Percentiles rank a stretch among this genome's conserved stretches.
phyloP scores from a whole-genome alignment of 2,797 vertebrate genomes.

The Smutsia gigantea region DNA sequence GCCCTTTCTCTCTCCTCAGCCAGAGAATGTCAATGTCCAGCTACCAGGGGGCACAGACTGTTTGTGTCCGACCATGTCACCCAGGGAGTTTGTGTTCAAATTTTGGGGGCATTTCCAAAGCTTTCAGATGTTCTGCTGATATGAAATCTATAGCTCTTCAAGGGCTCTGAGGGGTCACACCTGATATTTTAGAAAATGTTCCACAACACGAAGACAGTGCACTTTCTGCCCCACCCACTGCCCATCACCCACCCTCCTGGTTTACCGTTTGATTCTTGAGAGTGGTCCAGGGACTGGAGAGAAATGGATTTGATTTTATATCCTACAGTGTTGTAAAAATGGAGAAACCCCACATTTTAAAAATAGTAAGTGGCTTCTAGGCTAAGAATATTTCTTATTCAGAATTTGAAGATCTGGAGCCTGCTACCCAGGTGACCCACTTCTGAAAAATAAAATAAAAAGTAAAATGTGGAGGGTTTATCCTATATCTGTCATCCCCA shows the following conservation, averaged over 20 bases:
- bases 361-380: slow-evolving; percentile 77
- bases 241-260: neutral
- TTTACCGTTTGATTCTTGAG: slow-evolving; percentile 68
- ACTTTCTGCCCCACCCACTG: neutral
- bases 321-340: slow-evolving; percentile 76
- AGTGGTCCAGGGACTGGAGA: slow-evolving; percentile 58
- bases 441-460: slow-evolving; percentile 27
- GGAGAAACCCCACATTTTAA: slow-evolving; percentile 66
- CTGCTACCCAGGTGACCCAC: neutral
- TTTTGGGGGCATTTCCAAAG: slow-evolving; percentile 48
- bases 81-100: slow-evolving; percentile 29
- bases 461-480: neutral
- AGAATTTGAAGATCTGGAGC: slow-evolving; percentile 33
- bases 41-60: slow-evolving; percentile 14
- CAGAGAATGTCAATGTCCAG: neutral
- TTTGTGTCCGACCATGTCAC: neutral
- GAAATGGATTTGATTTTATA: slow-evolving; percentile 78
- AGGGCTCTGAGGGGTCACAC: neutral
- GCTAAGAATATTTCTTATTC: slow-evolving; percentile 67
- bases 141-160: slow-evolving; percentile 12
- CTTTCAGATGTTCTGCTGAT: slow-evolving; percentile 41
- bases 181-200: slow-evolving; percentile 31
- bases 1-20: neutral
- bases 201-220: neutral
- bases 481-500: too few species aligned